Base-by-base conservation (phyloP, 2,888 invertebrate species). In the Ophioninae sp. region DNA sequence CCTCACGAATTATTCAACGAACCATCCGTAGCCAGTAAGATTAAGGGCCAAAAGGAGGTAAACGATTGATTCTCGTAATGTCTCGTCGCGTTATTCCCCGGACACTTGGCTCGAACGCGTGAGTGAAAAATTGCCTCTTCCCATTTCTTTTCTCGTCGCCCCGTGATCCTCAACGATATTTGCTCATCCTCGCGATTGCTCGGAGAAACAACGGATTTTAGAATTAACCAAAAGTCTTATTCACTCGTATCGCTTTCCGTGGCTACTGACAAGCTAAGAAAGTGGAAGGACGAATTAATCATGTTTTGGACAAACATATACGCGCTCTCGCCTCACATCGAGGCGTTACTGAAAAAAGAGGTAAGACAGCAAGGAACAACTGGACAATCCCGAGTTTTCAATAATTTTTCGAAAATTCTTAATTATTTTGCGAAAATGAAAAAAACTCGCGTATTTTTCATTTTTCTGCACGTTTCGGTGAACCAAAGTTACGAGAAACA, bases 301-400 rank as follows among this genome's bases (percentile, higher is more conserved):
- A 97, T 97, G 97, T 97, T 96, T 95, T 97, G 97, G 97, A 95
- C 96, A 92, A 96, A 95, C 92, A 96, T 96, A 94, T 95, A 95
- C 93, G 94, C 95, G 91, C 94, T 94, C 87, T 95, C 96, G 88
- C 95, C 96, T 89, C 96, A 96, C 93, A 95, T 97, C 92, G 97
- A 96, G 93, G 95, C 95, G 88, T 94, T 97, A 89, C 95, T 97
- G 85, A 95, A 95, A 91, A 96, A 96, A 93, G 96, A 97, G 95
- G 97, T 96, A 94, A 91, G 91, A 39, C 62, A 30, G 13, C 7
- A 6, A 3, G 7, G 7, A 44, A 21, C 17, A 50, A 69, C 30
- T 30, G 50, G 10, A 44, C 7, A 17, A 30, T 10, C 67, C 0
- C 0, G 30, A 65, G 0, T 13, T 57, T 57, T 23, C 1, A n/a